Evolutionary conservation across 2,797 vertebrate species (phyloP).

Genomic region (Rhinichthys osculus): DNA sequence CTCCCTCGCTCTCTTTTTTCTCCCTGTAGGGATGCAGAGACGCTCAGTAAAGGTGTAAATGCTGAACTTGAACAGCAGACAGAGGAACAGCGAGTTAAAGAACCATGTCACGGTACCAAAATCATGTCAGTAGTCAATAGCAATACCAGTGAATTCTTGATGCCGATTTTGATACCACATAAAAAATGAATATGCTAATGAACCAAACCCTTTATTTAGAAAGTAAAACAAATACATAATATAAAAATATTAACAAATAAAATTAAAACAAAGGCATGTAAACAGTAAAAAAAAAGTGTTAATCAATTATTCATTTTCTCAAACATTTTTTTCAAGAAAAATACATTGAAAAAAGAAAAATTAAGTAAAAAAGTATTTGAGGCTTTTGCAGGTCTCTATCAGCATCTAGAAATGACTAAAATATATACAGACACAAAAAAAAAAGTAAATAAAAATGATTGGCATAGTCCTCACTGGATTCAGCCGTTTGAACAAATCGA

Average conservation of each 20-base stretch:
- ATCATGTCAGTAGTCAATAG: neutral
- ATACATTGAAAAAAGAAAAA: neutral
- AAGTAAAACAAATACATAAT: neutral
- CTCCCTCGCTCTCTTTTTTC: constrained; percentile 24
- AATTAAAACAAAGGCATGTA: neutral
- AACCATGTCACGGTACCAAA: neutral
- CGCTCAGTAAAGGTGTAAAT: constrained; percentile 30
- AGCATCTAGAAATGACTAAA: no score
- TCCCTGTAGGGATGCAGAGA: constrained; percentile 35
- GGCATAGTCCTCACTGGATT: no score
- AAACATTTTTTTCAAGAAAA: neutral
- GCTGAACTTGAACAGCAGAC: constrained; percentile 13
- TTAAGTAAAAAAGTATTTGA: no score
- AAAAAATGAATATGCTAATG: neutral
- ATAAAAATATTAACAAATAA: neutral
- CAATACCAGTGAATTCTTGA: neutral
- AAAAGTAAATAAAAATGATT: no score
- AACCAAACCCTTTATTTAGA: neutral
- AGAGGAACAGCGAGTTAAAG: neutral
- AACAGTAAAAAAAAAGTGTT: neutral
- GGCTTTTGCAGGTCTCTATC: no score
- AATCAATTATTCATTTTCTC: neutral
- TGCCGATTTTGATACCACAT: neutral
- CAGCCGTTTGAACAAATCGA: no score
- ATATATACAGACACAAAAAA: no score